Evolutionary conservation across 2,888 invertebrate genomes (phyloP).

Genomic region (Orthonychiurus folsomi): DNA sequence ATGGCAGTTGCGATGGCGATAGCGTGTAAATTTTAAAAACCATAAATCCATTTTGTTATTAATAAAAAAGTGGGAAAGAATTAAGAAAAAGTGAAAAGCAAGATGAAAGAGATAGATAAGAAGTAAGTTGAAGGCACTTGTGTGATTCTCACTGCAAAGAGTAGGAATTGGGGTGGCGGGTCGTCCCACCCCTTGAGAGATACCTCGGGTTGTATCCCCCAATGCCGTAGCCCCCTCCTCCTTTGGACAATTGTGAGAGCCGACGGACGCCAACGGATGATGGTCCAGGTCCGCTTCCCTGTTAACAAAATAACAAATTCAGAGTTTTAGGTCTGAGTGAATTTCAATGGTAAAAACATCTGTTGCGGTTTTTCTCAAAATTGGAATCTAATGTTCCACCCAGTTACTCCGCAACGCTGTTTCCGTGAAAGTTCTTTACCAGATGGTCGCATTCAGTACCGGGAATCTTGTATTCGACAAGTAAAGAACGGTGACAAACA

Average conservation of each 20-base stretch:
- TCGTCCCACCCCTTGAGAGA: slow-evolving; percentile 39
- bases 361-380: too few species aligned
- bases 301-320: slow-evolving; percentile 14
- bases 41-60: too few species aligned
- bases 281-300: slow-evolving; percentile 28
- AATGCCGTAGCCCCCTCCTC: slow-evolving; percentile 28
- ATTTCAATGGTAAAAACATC: too few species aligned
- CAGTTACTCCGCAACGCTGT: too few species aligned
- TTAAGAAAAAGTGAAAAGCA: not conserved
- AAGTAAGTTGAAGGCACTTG: slow-evolving; percentile 38
- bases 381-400: too few species aligned
- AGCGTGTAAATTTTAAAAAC: too few species aligned
- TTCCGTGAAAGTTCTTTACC: too few species aligned
- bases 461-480: too few species aligned
- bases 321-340: not conserved
- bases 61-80: too few species aligned
- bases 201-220: slow-evolving; percentile 40
- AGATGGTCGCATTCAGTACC: too few species aligned
- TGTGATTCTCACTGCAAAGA: slow-evolving; percentile 41
- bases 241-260: slow-evolving; percentile 35
- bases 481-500: too few species aligned
- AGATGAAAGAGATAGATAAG: slow-evolving; percentile 30
- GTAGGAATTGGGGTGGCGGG: slow-evolving; percentile 40
- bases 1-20: too few species aligned
- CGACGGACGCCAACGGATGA: slow-evolving; percentile 30